phyloP scores from a whole-genome alignment of 2,113 vertebrate species.

The Pogonocichla stellata region DNA sequence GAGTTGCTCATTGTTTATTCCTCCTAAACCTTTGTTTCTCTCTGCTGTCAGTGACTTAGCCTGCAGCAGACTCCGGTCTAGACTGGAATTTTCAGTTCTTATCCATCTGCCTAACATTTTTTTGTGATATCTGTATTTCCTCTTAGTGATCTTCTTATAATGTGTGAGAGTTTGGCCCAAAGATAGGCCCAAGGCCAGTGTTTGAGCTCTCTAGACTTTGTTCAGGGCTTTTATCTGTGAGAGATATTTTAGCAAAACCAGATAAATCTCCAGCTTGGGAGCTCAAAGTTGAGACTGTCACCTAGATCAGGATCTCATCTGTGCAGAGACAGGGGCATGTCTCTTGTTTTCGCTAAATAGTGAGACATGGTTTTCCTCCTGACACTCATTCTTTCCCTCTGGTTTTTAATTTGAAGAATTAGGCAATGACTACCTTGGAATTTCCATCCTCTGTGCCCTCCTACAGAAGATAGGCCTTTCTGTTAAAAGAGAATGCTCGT shows the following conservation, averaged over 20 bases:
- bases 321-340: accelerated
- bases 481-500: not conserved
- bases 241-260: not conserved
- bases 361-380: accelerated
- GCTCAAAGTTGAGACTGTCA: not conserved
- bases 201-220: not conserved
- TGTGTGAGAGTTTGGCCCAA: not conserved
- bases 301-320: not conserved
- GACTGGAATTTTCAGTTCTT: not conserved
- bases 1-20: not conserved
- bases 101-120: not conserved
- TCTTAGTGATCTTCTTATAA: not conserved
- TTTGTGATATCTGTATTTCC: not conserved
- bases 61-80: not conserved
- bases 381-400: not conserved
- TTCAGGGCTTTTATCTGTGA: not conserved
- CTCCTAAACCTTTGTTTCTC: not conserved
- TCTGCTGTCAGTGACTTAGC: not conserved
- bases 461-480: not conserved
- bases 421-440: not conserved
- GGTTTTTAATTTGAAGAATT: not conserved
- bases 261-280: not conserved
- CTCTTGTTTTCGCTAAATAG: not conserved
- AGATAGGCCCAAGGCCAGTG: not conserved
- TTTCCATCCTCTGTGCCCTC: not conserved